Evolutionary conservation across 2,113 vertebrate genomes (phyloP).

Genomic region (Rana temporaria): DNA sequence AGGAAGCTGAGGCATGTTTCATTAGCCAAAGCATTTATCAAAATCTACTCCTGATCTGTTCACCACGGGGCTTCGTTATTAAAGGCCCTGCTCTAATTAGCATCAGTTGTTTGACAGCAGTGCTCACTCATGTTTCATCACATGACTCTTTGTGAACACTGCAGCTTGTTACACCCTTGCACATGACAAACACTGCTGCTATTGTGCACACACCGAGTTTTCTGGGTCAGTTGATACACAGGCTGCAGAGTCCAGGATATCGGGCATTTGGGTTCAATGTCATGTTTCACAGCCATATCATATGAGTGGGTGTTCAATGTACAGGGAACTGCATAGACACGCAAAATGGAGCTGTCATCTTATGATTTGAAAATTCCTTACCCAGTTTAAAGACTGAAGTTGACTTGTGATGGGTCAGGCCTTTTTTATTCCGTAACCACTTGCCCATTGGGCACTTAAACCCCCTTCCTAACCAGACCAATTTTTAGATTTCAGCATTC

Average conservation of each 20-base stretch:
- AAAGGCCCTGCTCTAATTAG: conserved; percentile 38
- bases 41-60: conserved; percentile 43
- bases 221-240: background rate
- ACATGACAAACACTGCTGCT: background rate
- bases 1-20: conserved; percentile 41
- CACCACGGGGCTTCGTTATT: conserved; percentile 44
- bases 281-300: too few relatives aligned
- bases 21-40: conserved; percentile 50
- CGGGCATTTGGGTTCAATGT: background rate
- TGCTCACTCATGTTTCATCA: conserved; percentile 39
- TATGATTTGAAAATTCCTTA: too few relatives aligned
- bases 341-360: too few relatives aligned
- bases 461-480: too few relatives aligned
- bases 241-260: background rate
- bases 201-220: background rate
- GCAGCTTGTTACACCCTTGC: background rate
- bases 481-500: too few relatives aligned
- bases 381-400: too few relatives aligned
- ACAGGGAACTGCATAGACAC: too few relatives aligned
- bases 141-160: background rate
- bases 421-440: too few relatives aligned
- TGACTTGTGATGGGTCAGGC: too few relatives aligned
- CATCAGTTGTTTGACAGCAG: conserved; percentile 28
- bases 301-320: too few relatives aligned
- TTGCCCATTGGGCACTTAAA: too few relatives aligned